phyloP scores from a whole-genome alignment of 2,113 vertebrate species.

The Maccullochella peelii region DNA sequence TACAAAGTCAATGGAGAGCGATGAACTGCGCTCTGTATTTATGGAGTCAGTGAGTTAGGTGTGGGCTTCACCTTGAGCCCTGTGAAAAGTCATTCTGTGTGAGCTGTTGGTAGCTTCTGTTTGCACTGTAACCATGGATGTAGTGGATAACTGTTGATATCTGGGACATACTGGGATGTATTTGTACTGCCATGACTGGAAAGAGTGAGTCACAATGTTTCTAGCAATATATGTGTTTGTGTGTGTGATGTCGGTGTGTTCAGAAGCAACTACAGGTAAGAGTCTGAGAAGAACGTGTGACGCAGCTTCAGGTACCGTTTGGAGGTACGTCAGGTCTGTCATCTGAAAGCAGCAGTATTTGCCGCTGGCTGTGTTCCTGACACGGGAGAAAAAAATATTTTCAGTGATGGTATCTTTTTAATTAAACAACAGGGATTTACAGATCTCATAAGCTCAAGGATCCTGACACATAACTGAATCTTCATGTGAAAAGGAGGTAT shows the following conservation, averaged over 20 bases:
- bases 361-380: not conserved
- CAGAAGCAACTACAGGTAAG: not conserved
- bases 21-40: too few relatives aligned
- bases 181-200: not conserved
- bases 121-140: not conserved
- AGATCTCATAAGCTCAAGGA: conserved; percentile 10
- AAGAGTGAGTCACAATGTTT: not conserved
- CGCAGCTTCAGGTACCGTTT: not conserved
- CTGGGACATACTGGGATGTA: not conserved
- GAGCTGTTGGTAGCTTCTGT: not conserved
- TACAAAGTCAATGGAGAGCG: too few relatives aligned
- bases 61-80: too few relatives aligned
- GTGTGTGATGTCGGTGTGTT: not conserved
- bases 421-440: not conserved
- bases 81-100: too few relatives aligned
- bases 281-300: not conserved
- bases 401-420: not conserved
- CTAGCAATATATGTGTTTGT: not conserved
- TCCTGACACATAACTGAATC: not conserved
- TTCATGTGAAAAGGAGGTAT: not conserved
- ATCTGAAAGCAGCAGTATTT: not conserved
- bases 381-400: not conserved
- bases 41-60: too few relatives aligned
- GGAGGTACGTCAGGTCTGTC: not conserved
- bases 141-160: not conserved